Base-by-base conservation (phyloP, 2,797 vertebrate species). In the Trachops cirrhosus region DNA sequence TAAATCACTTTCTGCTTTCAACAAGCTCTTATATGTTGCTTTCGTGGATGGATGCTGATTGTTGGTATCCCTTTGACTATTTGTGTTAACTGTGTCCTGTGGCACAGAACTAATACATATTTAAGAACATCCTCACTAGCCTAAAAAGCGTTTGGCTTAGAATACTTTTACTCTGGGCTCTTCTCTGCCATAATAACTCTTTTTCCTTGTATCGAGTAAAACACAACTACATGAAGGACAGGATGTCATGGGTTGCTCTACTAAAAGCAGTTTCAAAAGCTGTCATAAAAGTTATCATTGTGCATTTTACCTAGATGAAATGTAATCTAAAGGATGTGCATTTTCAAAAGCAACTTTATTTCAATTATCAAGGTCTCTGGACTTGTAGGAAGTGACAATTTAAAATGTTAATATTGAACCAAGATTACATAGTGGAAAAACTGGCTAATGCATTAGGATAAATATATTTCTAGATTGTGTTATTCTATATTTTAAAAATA, bases 1-100 rank as follows among this genome's bases (percentile, higher is more conserved):
- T 95, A 95, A 98, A 96, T 96, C 96, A 97, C 94, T 97, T 96
- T 97, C 79, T 88, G 82, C 91, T 98, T 94, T 95, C 95, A 97
- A 94, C 82, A 89, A 95, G 86, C 90, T 97, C 96, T 93, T 95
- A 26, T 29, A 54, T 15, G 84, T 79, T 86, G 75, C 71, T 95
- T 75, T 93, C 82, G 64, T 96, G 93, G 97, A 92, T 26, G 37
- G n/a, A 80, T 87, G 90, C 41, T 88, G 57, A 62, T 71, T 80
- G 37, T 75, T 80, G 64, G 48, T 78, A 90, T 86, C 84, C 21
- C 83, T 96, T 44, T 93, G 78, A 94, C 85, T 95, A 21, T 39
- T 96, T 68, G 19, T 24, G 46, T 62, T 96, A 96, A 96, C 90
- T 83, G 73, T 78, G 80, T 96, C 89, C 83, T 84, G 67, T 94